Evolutionary conservation across 2,888 invertebrate species (phyloP), one percentile per base, ranked within the genome.

Genomic region (Ectropis crepuscularia): DNA sequence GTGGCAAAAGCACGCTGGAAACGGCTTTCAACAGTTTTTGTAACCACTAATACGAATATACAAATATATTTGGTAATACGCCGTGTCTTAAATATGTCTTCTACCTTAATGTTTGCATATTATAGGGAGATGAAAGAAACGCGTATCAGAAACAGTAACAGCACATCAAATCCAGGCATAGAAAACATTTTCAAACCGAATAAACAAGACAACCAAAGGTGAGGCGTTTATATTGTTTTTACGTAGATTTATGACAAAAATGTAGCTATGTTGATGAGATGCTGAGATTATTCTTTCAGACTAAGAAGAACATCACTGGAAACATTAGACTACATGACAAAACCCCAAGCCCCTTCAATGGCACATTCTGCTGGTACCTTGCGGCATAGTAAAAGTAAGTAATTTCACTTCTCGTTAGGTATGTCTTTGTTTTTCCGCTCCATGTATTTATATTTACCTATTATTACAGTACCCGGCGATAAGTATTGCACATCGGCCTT

Each of bases 101-200:
- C 16, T 38, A 16, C 16, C 16, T 51, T 16, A n/a, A 41, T 12
- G 7, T 4, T 10, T 41, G 37, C 8, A 28, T 38, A 6, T 54
- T 85, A 55, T 76, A 92, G 92, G 79, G 88, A 90, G 83, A 87
- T 92, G 81, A 91, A 91, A 82, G 88, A 91, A 72, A 89, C 90
- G 8, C 89, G 88, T 66, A 89, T 92, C 61, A 80, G 74, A 69
- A 85, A 82, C 57, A 79, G 72, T 54, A 81, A 74, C 67, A 80
- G 72, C 61, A 82, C 82, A 50, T 73, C 80, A 5, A 75, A 82
- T 55, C 73, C 83, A 11, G 73, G 72, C 38, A 55, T 76, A 12
- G 83, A 85, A 39, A 67, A 67, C 55, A 68, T 69, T 5, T 69
- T 79, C 69, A 78, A 78, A 61, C 81, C 73, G 71, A 61, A 75